phyloP scores from a whole-genome alignment of 2,888 invertebrate species.

The Drosophila mulleri region DNA sequence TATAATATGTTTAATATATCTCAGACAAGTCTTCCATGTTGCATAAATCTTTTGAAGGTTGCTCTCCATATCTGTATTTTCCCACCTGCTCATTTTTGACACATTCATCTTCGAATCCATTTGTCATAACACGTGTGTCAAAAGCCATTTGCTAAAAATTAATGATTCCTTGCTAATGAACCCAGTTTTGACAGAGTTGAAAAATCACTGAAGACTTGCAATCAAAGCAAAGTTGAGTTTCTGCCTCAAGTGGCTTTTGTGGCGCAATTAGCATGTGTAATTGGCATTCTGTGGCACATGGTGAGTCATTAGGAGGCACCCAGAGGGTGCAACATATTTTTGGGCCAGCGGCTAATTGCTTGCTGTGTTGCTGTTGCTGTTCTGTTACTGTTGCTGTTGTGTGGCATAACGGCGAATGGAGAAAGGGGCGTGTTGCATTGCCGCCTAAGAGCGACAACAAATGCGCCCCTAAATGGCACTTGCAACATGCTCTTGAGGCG shows the following conservation, averaged over 20 bases:
- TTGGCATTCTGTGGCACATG: conserved; percentile 43
- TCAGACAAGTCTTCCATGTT: no score
- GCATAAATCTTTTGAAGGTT: background rate
- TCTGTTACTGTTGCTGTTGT: conserved; percentile 4
- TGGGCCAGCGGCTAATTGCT: conserved; percentile 56
- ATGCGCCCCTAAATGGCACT: conserved; percentile 73
- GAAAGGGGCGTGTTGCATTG: conserved; percentile 55
- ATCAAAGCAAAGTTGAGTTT: conserved; percentile 42
- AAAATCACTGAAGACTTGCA: conserved; percentile 42
- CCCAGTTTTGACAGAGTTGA: conserved; percentile 18
- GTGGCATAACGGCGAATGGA: conserved; percentile 1
- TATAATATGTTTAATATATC: background rate
- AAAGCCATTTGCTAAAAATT: conserved; percentile 32
- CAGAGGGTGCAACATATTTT: conserved; percentile 37
- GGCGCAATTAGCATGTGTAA: conserved; percentile 67
- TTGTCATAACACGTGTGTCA: conserved; percentile 27
- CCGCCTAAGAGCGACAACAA: conserved; percentile 58
- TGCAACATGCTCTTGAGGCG: conserved; percentile 62
- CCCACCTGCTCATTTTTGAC: background rate
- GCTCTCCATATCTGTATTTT: background rate
- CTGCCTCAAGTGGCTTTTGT: conserved; percentile 19
- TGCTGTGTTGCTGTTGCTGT: conserved; percentile 4
- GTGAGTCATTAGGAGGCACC: conserved; percentile 38
- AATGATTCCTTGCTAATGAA: conserved; percentile 58
- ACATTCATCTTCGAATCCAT: background rate